A percentile compares a stretch with the other conserved stretches of the same genome.
These are phyloP conservation scores for Pholis gunnellus DNA, from an alignment of 2,113 vertebrate species.

Conservation along the genomic window DNA sequence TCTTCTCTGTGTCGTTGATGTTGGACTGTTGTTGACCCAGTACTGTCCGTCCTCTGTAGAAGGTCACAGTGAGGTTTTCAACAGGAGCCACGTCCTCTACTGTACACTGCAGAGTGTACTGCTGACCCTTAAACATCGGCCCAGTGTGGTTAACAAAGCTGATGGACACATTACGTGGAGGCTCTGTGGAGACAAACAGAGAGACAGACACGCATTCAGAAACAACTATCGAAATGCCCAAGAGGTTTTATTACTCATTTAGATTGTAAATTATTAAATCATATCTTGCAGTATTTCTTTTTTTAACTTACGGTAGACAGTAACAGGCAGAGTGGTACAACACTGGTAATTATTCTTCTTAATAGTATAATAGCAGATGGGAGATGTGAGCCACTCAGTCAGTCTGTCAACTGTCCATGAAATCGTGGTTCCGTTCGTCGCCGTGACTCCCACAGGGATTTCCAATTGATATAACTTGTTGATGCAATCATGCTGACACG, in stretches of 20 bases:
- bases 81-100: conserved; percentile 57
- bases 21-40: fast-evolving
- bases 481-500: not conserved
- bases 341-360: not conserved
- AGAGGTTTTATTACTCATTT: not conserved
- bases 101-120: conserved; percentile 68
- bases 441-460: fast-evolving
- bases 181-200: conserved; percentile 50
- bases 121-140: conserved; percentile 15
- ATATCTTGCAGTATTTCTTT: not conserved
- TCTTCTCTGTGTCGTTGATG: fast-evolving
- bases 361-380: not conserved
- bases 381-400: not conserved
- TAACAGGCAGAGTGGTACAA: not conserved
- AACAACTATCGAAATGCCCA: not conserved
- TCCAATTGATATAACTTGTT: not conserved
- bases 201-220: not conserved
- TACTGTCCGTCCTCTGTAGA: conserved; percentile 43
- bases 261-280: not conserved
- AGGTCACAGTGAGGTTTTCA: conserved; percentile 23
- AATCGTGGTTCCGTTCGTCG: not conserved
- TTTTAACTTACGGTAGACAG: conserved; percentile 53
- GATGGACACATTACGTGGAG: conserved; percentile 59
- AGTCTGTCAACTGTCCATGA: conserved; percentile 29
- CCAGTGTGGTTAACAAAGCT: conserved; percentile 15